Conservation (phyloP, 2,113 vertebrate species). For the Halcyon senegalensis region DNA sequence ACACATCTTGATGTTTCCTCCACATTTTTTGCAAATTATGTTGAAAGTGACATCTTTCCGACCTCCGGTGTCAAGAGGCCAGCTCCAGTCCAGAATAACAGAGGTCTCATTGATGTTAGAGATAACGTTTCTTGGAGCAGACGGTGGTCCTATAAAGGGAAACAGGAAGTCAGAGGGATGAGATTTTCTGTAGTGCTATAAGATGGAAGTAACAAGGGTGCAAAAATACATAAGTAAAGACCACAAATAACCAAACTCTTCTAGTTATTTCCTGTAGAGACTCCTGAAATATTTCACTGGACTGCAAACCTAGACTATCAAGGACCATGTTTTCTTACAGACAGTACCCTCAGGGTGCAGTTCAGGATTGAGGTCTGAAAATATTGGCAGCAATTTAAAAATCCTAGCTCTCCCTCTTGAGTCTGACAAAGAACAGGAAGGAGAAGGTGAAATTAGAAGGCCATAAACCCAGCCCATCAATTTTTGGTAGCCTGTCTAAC, state of each 20-base stretch:
- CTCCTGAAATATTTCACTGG: background rate
- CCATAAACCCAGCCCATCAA: background rate
- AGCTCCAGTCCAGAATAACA: slow-evolving; percentile 97
- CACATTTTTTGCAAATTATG: slow-evolving; percentile 92
- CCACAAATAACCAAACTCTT: slow-evolving; percentile 6
- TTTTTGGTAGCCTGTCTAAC: slow-evolving; percentile 33
- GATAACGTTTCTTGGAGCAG: slow-evolving; percentile 94
- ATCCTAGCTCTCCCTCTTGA: background rate
- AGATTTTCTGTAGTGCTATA: background rate
- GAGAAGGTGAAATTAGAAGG: slow-evolving; percentile 30
- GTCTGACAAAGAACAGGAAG: background rate
- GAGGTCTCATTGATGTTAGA: slow-evolving; percentile 98
- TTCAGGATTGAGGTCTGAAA: background rate
- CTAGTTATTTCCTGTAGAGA: slow-evolving; percentile 14
- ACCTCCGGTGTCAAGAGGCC: slow-evolving; percentile 93
- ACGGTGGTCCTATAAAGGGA: slow-evolving; percentile 86
- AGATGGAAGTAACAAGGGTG: background rate
- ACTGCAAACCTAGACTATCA: background rate
- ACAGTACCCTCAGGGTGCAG: background rate
- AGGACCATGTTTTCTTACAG: background rate
- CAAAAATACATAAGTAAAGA: background rate
- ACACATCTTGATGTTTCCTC: slow-evolving; percentile 75
- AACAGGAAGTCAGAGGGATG: slow-evolving; percentile 32
- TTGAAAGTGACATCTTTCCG: slow-evolving; percentile 92
- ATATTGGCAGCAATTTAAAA: slow-evolving; percentile 39